Evolutionary conservation across 2,797 vertebrate genomes (phyloP).

Genomic region (Phrynocephalus forsythii): DNA sequence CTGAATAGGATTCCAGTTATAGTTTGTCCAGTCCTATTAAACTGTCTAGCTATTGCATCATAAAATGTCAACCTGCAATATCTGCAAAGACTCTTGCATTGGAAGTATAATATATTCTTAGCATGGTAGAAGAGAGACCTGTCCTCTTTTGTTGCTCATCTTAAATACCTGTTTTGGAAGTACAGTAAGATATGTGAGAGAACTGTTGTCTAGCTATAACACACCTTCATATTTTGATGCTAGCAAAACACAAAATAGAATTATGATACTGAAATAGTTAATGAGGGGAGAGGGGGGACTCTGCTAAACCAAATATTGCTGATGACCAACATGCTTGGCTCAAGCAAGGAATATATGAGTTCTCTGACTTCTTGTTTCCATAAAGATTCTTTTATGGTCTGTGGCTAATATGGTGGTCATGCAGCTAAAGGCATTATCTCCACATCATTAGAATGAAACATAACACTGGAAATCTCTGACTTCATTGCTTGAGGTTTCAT

Average conservation of each 20-base stretch:
- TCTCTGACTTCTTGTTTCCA: constrained; percentile 70
- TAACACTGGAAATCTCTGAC: constrained; percentile 70
- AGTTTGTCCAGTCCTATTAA: no score
- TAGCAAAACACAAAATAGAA: constrained; percentile 39
- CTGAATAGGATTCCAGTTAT: no score
- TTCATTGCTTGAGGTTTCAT: constrained; percentile 70
- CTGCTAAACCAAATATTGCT: constrained; percentile 55
- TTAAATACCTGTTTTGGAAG: background rate
- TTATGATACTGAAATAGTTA: constrained; percentile 8
- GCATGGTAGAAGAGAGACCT: background rate
- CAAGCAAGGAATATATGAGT: constrained; percentile 50
- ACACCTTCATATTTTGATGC: constrained; percentile 25
- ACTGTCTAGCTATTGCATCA: background rate
- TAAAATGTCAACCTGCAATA: background rate
- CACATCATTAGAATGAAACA: constrained; percentile 79
- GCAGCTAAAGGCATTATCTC: constrained; percentile 81
- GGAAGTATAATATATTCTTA: background rate
- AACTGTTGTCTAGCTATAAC: constrained; percentile 28
- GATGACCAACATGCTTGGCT: constrained; percentile 46
- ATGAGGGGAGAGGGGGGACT: background rate
- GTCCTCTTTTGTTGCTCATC: background rate
- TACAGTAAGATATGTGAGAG: background rate
- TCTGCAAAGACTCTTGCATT: background rate
- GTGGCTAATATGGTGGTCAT: constrained; percentile 77
- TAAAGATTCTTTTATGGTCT: constrained; percentile 76